A percentile compares a stretch with the other conserved stretches of the same genome.
Conservation (phyloP, 2,113 vertebrate species). For the Corythornis vintsioides region DNA sequence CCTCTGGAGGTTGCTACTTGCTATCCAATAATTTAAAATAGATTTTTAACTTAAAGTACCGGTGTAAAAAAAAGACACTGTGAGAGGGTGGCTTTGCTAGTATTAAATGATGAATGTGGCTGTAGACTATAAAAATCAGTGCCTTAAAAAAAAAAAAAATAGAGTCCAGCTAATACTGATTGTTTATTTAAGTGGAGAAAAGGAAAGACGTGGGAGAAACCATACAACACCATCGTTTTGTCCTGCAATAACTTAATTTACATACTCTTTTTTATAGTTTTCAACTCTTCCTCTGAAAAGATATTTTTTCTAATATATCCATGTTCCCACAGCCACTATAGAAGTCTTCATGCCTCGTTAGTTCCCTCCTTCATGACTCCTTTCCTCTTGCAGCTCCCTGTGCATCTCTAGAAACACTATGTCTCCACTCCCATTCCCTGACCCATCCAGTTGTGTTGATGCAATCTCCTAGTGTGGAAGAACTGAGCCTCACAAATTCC, state of each 20-base stretch:
- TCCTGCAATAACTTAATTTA: not conserved
- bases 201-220: not conserved
- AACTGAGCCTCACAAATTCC: not conserved
- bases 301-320: not conserved
- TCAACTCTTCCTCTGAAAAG: not conserved
- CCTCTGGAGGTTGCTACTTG: slow-evolving; percentile 55
- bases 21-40: slow-evolving; percentile 52
- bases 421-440: not conserved
- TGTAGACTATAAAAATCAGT: not conserved
- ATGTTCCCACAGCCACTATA: not conserved
- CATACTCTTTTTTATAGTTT: not conserved
- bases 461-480: accelerated
- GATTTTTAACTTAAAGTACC: slow-evolving; percentile 41
- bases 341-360: not conserved
- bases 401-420: not conserved
- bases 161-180: not conserved
- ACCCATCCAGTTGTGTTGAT: not conserved
- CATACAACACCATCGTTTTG: not conserved
- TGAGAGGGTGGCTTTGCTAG: not conserved
- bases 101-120: slow-evolving; percentile 21
- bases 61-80: slow-evolving; percentile 32
- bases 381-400: not conserved
- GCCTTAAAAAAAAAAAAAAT: not conserved
- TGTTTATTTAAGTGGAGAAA: not conserved
- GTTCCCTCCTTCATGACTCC: not conserved